These are phyloP conservation scores for Nettapus auritus DNA, from an alignment of 2,113 vertebrate genomes.

Conservation along the genomic window DNA sequence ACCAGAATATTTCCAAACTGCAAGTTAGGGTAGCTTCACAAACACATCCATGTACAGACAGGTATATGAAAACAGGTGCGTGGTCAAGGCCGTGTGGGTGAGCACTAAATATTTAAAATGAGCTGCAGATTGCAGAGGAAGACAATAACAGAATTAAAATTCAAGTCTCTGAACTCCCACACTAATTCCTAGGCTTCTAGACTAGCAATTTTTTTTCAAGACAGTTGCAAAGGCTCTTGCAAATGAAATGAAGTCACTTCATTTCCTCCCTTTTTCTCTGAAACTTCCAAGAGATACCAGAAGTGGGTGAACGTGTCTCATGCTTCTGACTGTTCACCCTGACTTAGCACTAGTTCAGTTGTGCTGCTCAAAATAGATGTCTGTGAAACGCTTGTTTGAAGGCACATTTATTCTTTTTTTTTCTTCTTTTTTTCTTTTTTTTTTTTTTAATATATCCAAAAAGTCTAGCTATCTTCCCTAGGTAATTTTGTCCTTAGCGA, in stretches of 20 bases:
- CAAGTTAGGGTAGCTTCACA: not conserved
- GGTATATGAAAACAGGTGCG: rapidly evolving
- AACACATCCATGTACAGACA: rapidly evolving
- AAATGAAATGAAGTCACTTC: not conserved
- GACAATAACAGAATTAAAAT: not conserved
- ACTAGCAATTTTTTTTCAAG: not conserved
- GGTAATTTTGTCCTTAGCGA: not conserved
- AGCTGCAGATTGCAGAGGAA: not conserved
- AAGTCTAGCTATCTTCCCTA: not conserved
- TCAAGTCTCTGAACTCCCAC: not conserved
- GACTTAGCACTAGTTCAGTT: not conserved
- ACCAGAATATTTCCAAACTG: not conserved
- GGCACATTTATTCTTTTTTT: not conserved
- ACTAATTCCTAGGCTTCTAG: not conserved
- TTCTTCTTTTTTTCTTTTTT: not conserved
- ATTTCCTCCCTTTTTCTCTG: not conserved
- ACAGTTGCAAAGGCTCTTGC: not conserved
- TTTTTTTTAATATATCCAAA: not conserved
- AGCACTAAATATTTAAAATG: not conserved
- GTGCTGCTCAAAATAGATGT: not conserved
- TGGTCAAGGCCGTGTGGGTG: rapidly evolving
- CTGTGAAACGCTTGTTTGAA: not conserved
- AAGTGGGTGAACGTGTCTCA: not conserved
- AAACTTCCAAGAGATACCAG: not conserved
- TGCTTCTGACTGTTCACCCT: not conserved